Evolutionary conservation across 2,113 vertebrate species (phyloP), one percentile per base, ranked within the genome.

Genomic region (Cacatua alba): DNA sequence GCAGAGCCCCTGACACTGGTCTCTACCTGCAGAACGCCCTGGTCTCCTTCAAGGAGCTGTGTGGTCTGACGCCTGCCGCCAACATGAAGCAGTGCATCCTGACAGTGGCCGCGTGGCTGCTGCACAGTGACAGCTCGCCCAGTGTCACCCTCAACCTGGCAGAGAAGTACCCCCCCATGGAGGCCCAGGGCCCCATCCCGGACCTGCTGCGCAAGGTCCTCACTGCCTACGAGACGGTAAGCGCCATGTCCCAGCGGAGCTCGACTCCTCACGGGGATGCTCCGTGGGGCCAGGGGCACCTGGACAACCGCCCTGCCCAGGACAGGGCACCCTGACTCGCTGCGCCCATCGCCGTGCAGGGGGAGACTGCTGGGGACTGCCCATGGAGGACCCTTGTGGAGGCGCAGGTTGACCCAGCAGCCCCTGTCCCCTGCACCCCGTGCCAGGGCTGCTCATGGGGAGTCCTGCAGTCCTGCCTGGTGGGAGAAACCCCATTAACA

Each of bases 11-110:
- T 88, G 92, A 83, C 1, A 0, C 37, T 4, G 4, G 17, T 93
- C 76, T 95, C 86, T 94, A 62, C 86, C 94, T 3, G 17, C 98
- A 99, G 99, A 99, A 99, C 13, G 99, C 99, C 7, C 92, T 98
- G 98, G 99, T 99, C 81, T 99, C 99, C 94, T 99, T 99, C 95
- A 99, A 99, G 96, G 99, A 99, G 98, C 97, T 99, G 65, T 99
- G 99, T 19, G 99, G 99, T 49, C 96, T 99, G 95, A 99, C 98
- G 10, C 99, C 99, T 5, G 99, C 98, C 0, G 99, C 99, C 97
- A 99, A 99, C 97, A 99, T 99, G 98, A 99, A 99, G 97, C 99
- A 99, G 95, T 99, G 99, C 86, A 99, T 99, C 96, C 97, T 99
- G 96, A 99, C 99, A 0, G 98, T 99, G 94, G 99, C 99, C 0